A percentile compares a stretch with the other conserved stretches of the same genome.
These are phyloP conservation scores for Triops longicaudatus DNA, from an alignment of 1,140 invertebrate species.

Conservation along the genomic window DNA sequence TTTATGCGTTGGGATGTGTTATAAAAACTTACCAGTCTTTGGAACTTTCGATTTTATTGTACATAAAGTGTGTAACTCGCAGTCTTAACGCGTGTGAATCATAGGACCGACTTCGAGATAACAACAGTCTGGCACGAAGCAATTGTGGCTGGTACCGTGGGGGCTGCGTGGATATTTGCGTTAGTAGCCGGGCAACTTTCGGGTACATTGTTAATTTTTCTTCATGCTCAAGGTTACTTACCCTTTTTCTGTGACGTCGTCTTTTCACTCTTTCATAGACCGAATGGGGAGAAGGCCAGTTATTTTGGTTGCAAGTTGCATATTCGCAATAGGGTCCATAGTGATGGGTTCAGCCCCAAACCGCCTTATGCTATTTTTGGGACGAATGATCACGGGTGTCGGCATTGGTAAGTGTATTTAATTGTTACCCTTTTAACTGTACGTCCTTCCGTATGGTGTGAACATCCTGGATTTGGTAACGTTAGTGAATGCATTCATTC, in stretches of 20 bases:
- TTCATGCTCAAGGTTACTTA: background rate
- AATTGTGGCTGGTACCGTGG: slow-evolving; percentile 45
- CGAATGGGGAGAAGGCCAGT: slow-evolving; percentile 47
- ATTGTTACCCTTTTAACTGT: background rate
- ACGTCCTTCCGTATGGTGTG: too few species aligned
- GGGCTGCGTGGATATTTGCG: slow-evolving; percentile 46
- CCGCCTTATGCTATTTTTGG: slow-evolving; percentile 45
- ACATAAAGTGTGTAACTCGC: background rate
- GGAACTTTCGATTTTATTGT: too few species aligned
- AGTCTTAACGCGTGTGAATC: background rate
- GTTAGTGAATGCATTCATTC: too few species aligned
- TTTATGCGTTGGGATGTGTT: too few species aligned
- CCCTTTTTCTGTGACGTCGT: background rate
- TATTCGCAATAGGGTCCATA: slow-evolving; percentile 49
- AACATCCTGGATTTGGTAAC: too few species aligned
- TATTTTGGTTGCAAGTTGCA: slow-evolving; percentile 47
- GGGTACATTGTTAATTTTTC: slow-evolving; percentile 21
- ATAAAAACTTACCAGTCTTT: too few species aligned
- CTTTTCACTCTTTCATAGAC: slow-evolving; percentile 37
- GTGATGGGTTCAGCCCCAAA: slow-evolving; percentile 46
- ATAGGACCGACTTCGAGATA: slow-evolving; percentile 43
- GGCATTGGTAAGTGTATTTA: slow-evolving; percentile 46
- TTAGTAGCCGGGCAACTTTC: slow-evolving; percentile 45
- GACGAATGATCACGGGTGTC: slow-evolving; percentile 49
- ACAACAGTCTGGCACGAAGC: slow-evolving; percentile 46